These are phyloP conservation scores for Lottia gigantea DNA, from an alignment of 2,888 invertebrate genomes.

Conservation along the genomic window DNA sequence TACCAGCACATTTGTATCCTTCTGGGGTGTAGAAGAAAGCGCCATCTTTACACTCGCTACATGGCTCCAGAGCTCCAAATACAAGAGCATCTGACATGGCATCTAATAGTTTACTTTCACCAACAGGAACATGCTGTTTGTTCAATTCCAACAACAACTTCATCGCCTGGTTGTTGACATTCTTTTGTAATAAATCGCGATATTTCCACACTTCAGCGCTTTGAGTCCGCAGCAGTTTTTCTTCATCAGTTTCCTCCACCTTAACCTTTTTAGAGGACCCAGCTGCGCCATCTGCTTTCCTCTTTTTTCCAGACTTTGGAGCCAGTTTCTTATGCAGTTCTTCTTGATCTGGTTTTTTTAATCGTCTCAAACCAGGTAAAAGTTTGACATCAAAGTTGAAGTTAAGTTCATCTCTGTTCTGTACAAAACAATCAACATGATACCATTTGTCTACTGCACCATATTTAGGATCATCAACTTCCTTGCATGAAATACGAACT, in stretches of 20 bases:
- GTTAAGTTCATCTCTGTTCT: conserved; percentile 78
- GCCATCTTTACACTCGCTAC: conserved; percentile 82
- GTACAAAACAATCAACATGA: conserved; percentile 89
- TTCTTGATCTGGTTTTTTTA: conserved; percentile 74
- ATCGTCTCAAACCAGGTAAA: conserved; percentile 80
- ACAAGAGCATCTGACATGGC: conserved; percentile 84
- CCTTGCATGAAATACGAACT: conserved; percentile 84
- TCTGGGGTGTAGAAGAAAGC: conserved; percentile 74
- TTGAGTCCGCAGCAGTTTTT: conserved; percentile 74
- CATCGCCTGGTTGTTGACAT: conserved; percentile 76
- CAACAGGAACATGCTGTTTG: conserved; percentile 77
- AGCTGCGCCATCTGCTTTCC: conserved; percentile 43
- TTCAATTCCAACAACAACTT: conserved; percentile 78
- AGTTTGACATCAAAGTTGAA: conserved; percentile 72
- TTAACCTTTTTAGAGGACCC: conserved; percentile 50
- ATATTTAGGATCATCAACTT: conserved; percentile 84
- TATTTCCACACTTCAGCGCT: conserved; percentile 77
- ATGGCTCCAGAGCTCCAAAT: conserved; percentile 85
- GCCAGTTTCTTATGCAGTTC: conserved; percentile 59
- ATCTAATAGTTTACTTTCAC: conserved; percentile 80
- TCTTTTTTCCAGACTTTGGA: conserved; percentile 42
- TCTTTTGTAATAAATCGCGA: conserved; percentile 75
- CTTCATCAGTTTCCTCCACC: conserved; percentile 59
- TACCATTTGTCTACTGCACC: conserved; percentile 91
- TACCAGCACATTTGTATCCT: conserved; percentile 87